phyloP scores from a whole-genome alignment of 2,113 vertebrate genomes.

The Centropus unirufus region DNA sequence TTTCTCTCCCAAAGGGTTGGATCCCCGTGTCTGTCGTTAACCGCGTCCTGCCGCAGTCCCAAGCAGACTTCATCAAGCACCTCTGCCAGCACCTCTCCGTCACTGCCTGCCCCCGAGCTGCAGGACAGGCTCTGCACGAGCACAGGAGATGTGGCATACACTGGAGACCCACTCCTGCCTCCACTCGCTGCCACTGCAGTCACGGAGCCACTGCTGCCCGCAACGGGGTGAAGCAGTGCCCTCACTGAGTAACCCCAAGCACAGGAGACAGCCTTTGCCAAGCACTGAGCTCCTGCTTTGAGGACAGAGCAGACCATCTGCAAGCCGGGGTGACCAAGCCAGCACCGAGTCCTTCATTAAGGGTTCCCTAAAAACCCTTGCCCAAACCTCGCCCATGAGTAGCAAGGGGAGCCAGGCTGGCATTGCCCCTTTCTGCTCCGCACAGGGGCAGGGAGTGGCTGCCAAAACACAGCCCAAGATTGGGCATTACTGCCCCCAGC shows the following conservation, averaged over 20 bases:
- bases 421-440: rapidly evolving
- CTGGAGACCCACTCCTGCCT: background rate
- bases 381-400: background rate
- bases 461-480: rapidly evolving
- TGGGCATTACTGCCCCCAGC: rapidly evolving
- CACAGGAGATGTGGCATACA: rapidly evolving
- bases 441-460: background rate
- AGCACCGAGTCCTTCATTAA: rapidly evolving
- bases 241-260: rapidly evolving
- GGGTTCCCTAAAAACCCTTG: background rate
- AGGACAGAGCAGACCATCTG: background rate
- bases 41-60: conserved; percentile 75
- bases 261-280: background rate
- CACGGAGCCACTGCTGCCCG: rapidly evolving
- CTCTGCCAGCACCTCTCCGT: conserved; percentile 71
- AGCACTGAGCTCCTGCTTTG: rapidly evolving
- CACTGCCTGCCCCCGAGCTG: background rate
- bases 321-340: rapidly evolving
- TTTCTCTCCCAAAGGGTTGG: conserved; percentile 78
- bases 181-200: rapidly evolving
- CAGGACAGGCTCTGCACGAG: rapidly evolving
- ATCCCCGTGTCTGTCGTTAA: conserved; percentile 77
- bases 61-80: conserved; percentile 78
- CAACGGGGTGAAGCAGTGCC: rapidly evolving
- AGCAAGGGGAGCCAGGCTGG: rapidly evolving